Evolutionary conservation across 2,888 invertebrate species (phyloP), one percentile per base, ranked within the genome.

Genomic region (Aspidapion aeneum): DNA sequence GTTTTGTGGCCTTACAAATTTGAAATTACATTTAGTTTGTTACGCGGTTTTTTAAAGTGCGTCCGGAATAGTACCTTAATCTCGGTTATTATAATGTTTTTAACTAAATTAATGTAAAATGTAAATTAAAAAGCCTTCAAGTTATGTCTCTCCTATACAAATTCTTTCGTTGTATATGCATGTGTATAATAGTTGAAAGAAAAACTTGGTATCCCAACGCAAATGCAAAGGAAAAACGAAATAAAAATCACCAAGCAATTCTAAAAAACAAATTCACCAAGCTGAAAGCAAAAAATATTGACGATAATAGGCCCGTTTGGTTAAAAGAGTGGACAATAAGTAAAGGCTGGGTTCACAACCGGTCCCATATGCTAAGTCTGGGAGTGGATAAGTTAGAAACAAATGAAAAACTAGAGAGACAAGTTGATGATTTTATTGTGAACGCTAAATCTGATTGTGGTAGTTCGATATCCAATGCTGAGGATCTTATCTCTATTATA

Each of bases 311-410:
- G 69, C 78, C 78, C 0, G 79, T 77, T 64, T 80, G 80, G 80
- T 65, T 79, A 54, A 80, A 79, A 63, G 79, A 80, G 67, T 80
- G 80, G 80, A 80, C 80, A 0, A 79, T 80, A n/a, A 79, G 79
- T 62, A 80, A 80, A 65, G 80, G 80, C 1, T 80, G 80, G 80
- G 77, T 79, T 63, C 79, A 79, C 63, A 80, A 80, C 66, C 71
- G 77, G 58, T 75, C 76, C 9, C 79, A 79, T 69, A 69, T 79
- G 65, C 67, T 79, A 18, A 72, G 72, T 50, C 67, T 78, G 21
- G 75, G 71, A 54, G 18, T 17, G 54, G 9, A 3, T n/a, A 61
- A 61, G 12, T 49, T 18, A 22, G 60, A 66, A 18, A 20, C 16
- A 17, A 63, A 63, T 18, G 50, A 50, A 16, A 60, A 55, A 52